A percentile compares a stretch with the other conserved stretches of the same genome.
Evolutionary conservation across 2,113 vertebrate genomes (phyloP).

Genomic region (Corythoichthys intestinalis): DNA sequence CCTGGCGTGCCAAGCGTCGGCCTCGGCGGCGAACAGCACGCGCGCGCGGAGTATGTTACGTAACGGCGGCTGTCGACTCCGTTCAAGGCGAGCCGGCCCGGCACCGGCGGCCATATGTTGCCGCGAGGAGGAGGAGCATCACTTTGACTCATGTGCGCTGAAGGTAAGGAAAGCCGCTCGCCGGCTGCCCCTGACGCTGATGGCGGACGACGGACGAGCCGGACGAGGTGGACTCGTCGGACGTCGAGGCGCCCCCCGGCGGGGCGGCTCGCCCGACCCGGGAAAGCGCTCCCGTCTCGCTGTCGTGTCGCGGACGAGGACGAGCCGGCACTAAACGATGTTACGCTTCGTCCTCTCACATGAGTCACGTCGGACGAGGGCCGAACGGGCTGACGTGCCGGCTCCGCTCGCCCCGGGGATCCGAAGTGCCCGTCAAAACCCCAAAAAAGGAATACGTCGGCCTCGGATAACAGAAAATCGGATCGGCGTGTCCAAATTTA

Average conservation of each 20-base stretch:
- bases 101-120: constrained; percentile 55
- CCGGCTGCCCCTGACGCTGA: constrained; percentile 15
- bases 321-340: not conserved
- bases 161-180: constrained; percentile 3
- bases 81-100: constrained; percentile 31
- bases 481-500: no score
- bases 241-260: constrained; percentile 19
- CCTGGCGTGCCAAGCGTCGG: not conserved
- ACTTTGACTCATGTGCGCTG: not conserved
- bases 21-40: not conserved
- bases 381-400: not conserved
- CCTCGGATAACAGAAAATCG: no score
- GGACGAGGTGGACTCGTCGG: constrained; percentile 42
- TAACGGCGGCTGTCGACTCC: constrained; percentile 43
- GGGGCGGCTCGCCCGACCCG: constrained; percentile 10
- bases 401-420: not conserved
- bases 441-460: not conserved
- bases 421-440: no score
- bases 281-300: constrained; percentile 1
- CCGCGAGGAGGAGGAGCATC: constrained; percentile 34
- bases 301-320: constrained; percentile 7
- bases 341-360: constrained; percentile 1
- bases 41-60: constrained; percentile 36
- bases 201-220: constrained; percentile 43
- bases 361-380: constrained; percentile 3